A percentile compares a stretch with the other conserved stretches of the same genome.
phyloP scores from a whole-genome alignment of 1,140 invertebrate genomes.

The Drosophila rhopaloa region DNA sequence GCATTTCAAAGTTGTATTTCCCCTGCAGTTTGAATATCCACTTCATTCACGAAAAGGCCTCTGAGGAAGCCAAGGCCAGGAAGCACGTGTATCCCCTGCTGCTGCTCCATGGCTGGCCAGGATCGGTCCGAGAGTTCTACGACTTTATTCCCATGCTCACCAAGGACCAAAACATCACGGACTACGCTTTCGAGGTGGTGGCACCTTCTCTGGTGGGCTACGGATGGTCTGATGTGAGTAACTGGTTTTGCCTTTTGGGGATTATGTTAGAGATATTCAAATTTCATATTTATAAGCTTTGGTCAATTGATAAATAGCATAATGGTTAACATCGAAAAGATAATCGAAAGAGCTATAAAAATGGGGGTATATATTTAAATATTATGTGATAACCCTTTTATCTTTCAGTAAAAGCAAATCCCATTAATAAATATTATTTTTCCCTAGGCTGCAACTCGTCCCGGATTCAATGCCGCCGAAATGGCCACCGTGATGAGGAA shows the following conservation, averaged over 20 bases:
- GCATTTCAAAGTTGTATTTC: background rate
- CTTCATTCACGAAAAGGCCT: constrained; percentile 88
- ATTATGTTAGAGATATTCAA: no score
- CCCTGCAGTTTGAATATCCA: constrained; percentile 89
- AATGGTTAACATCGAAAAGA: no score
- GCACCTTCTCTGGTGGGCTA: constrained; percentile 93
- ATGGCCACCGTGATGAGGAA: constrained; percentile 91
- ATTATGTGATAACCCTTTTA: no score
- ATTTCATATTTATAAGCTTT: no score
- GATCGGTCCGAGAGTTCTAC: constrained; percentile 94
- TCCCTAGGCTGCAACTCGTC: constrained; percentile 85
- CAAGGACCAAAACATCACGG: constrained; percentile 86
- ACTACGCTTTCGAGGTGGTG: constrained; percentile 92
- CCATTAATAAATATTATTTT: background rate
- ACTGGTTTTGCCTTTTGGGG: no score
- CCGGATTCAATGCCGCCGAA: constrained; percentile 88
- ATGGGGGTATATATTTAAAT: no score
- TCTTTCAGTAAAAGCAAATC: no score
- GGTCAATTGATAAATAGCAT: no score
- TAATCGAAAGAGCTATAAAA: no score
- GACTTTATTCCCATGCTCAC: constrained; percentile 90
- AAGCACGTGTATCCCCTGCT: constrained; percentile 89
- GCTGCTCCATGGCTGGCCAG: constrained; percentile 95
- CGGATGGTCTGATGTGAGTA: constrained; percentile 90
- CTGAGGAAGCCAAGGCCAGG: constrained; percentile 76